Base-by-base conservation (phyloP, 2,113 vertebrate genomes). In the Pluvialis apricaria region DNA sequence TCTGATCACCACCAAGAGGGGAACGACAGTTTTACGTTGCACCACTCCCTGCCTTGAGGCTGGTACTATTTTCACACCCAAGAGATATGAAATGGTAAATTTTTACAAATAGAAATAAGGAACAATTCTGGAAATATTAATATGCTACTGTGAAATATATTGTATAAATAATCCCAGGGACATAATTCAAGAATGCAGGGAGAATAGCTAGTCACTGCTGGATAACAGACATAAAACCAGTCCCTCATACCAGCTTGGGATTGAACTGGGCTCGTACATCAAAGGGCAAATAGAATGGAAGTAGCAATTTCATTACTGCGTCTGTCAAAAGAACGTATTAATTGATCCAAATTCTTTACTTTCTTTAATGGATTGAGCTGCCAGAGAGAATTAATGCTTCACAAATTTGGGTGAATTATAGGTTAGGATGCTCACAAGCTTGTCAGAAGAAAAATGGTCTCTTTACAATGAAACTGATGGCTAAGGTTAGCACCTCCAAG, bases 291-390 rank as follows among this genome's bases (percentile, higher is more conserved):
- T 32, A 55, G 88, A 93, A 96, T 93, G 68, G 62, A 97, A 96
- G 82, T 38, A 93, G 90, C 82, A 92, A 96, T 96, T 96, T 97
- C 88, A 96, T 94, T 94, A 90, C 87, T 58, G 68, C 1, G 0
- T 94, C 93, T 96, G 96, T 97, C 93, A 96, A 80, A 95, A 86
- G 25, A 95, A 95, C 73, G 90, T 94, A 95, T 96, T 95, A 97
- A 97, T 97, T 97, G 96, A 96, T 96, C 85, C 79, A 93, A 93
- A 93, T 95, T 94, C 92, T 92, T 90, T 90, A 81, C 93, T 80
- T n/a, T 94, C 93, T 95, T 86, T 93, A 97, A 95, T 92, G 92
- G 94, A 96, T 93, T 96, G 93, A 97, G 93, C 90, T 96, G 94
- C 85, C 96, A 96, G 68, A 80, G 85, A 93, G 85, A 94, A 96